Percentiles rank a stretch among this genome's conserved stretches.
These are phyloP conservation scores for Amphipyra tragopoginis DNA, from an alignment of 2,888 invertebrate species.

Conservation along the genomic window DNA sequence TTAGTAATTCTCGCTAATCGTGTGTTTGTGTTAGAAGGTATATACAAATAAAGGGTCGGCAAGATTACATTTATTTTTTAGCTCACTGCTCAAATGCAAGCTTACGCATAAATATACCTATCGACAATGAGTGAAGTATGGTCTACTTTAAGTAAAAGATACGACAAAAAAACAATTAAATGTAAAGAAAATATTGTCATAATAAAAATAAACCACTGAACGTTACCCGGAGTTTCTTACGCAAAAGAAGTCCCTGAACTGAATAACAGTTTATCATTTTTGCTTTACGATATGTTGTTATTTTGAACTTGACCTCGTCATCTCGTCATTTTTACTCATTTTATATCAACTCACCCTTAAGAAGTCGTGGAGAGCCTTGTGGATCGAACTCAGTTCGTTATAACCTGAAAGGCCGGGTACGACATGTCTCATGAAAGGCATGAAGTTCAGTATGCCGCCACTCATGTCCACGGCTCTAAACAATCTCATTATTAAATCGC, in stretches of 20 bases:
- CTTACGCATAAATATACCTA: too few relatives aligned
- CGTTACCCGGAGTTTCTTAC: constrained; percentile 29
- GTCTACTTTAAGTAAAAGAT: too few relatives aligned
- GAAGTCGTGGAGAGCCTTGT: constrained; percentile 88
- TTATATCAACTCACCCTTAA: constrained; percentile 79
- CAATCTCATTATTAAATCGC: constrained; percentile 90
- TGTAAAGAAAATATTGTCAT: neutral
- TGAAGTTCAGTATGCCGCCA: constrained; percentile 92
- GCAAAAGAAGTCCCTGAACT: constrained; percentile 57
- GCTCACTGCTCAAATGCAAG: too few relatives aligned
- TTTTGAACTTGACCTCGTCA: constrained; percentile 55
- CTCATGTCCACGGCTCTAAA: constrained; percentile 92
- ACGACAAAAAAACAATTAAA: neutral
- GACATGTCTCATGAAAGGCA: constrained; percentile 92
- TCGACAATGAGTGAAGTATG: too few relatives aligned
- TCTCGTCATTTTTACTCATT: constrained; percentile 29
- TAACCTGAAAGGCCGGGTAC: constrained; percentile 91
- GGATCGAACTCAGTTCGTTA: constrained; percentile 85
- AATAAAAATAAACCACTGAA: constrained; percentile 17
- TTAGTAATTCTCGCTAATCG: too few relatives aligned
- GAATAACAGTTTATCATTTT: constrained; percentile 55
- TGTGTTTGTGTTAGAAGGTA: too few relatives aligned
- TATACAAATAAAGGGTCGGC: too few relatives aligned
- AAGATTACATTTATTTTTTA: too few relatives aligned
- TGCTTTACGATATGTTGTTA: constrained; percentile 39